phyloP scores from a whole-genome alignment of 2,113 vertebrate genomes.

The Elephas maximus region DNA sequence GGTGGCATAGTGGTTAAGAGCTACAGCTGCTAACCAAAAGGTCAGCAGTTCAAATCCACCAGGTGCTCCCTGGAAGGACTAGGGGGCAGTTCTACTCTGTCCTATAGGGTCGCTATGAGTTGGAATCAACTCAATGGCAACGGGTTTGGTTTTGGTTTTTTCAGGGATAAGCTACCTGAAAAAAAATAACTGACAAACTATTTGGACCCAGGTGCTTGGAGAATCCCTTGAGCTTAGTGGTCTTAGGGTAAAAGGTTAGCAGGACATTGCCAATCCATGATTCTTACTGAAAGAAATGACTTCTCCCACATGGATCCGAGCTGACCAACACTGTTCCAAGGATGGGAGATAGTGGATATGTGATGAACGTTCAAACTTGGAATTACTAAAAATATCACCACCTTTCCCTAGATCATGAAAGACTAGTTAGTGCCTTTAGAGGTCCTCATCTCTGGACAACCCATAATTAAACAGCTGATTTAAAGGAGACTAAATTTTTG shows the following conservation, averaged over 20 bases:
- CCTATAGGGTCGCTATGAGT: too few species aligned
- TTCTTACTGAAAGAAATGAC: background rate
- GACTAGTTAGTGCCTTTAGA: background rate
- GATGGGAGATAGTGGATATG: background rate
- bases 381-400: constrained; percentile 33
- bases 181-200: background rate
- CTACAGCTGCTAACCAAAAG: too few species aligned
- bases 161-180: background rate
- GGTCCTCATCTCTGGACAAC: background rate
- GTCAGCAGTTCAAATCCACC: too few species aligned
- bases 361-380: constrained; percentile 35
- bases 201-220: background rate
- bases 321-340: background rate
- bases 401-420: background rate
- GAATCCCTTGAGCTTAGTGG: background rate
- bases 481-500: background rate
- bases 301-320: background rate
- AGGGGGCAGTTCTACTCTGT: too few species aligned
- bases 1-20: too few species aligned
- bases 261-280: background rate
- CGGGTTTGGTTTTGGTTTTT: too few species aligned
- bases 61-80: too few species aligned
- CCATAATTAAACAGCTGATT: background rate
- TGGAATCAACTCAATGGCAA: too few species aligned
- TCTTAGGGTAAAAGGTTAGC: background rate